Evolutionary conservation across 2,797 vertebrate genomes (phyloP).

Genomic region (Cichlasoma orientale): DNA sequence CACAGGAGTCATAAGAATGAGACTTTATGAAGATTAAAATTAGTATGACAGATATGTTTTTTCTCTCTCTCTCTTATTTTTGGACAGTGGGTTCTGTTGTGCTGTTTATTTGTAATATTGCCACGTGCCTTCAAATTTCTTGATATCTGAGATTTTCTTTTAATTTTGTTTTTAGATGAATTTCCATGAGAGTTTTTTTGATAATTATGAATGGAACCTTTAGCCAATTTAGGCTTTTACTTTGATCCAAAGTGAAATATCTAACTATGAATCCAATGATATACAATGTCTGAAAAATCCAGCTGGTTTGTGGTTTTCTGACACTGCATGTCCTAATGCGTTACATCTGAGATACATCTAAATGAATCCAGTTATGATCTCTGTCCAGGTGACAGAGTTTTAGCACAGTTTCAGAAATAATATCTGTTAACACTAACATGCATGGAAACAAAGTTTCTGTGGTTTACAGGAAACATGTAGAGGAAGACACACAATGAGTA

Average conservation of each 20-base stretch:
- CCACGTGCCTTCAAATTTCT: neutral
- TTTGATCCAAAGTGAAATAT: accelerated
- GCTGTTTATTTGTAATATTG: no score
- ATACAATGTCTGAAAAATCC: neutral
- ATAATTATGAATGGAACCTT: neutral
- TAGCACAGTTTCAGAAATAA: neutral
- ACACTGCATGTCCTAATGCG: neutral
- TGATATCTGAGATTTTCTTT: neutral
- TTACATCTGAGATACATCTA: no score
- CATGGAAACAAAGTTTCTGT: neutral
- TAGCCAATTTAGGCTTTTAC: neutral
- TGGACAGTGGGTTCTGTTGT: neutral
- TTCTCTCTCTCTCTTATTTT: neutral
- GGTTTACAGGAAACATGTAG: neutral
- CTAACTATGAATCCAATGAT: accelerated
- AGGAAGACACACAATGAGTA: no score
- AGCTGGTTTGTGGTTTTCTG: neutral
- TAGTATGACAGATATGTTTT: conserved; percentile 10
- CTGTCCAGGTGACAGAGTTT: neutral
- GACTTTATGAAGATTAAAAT: conserved; percentile 19
- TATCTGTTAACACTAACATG: neutral
- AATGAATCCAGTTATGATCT: neutral
- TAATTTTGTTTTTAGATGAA: neutral
- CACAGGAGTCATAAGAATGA: conserved; percentile 12
- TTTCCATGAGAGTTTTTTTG: neutral